These are phyloP conservation scores for Operophtera brumata DNA, from an alignment of 2,888 invertebrate species.

Conservation along the genomic window DNA sequence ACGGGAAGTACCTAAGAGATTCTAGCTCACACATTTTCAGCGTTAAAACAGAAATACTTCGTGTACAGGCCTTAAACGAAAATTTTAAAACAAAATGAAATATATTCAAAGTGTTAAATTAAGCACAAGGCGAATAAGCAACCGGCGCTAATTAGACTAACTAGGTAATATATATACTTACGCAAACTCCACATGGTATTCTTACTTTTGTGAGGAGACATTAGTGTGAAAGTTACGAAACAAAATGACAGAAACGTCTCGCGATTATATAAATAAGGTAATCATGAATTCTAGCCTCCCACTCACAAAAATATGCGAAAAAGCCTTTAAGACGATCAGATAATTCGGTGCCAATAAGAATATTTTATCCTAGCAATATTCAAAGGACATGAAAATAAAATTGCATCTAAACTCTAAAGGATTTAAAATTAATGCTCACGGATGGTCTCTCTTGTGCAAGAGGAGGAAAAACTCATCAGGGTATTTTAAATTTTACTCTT, in stretches of 20 bases:
- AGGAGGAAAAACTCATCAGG: constrained; percentile 20
- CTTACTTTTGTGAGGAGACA: constrained; percentile 17
- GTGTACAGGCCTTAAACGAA: constrained; percentile 5
- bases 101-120: constrained; percentile 10
- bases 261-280: constrained; percentile 19
- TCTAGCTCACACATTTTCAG: background rate
- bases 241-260: constrained; percentile 22
- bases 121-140: constrained; percentile 14
- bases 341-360: constrained; percentile 12
- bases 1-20: background rate
- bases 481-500: constrained; percentile 23
- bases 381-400: constrained; percentile 4
- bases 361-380: constrained; percentile 12
- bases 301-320: constrained; percentile 16
- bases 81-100: constrained; percentile 12
- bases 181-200: constrained; percentile 17
- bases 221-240: constrained; percentile 17
- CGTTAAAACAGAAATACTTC: constrained; percentile 1
- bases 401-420: constrained; percentile 13
- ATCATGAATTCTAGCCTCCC: constrained; percentile 12
- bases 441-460: constrained; percentile 4
- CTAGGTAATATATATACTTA: constrained; percentile 8
- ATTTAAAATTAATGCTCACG: constrained; percentile 8
- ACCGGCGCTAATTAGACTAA: constrained; percentile 19
- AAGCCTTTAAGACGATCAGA: constrained; percentile 15